Conservation (phyloP, 1,140 invertebrate genomes). For the Zaprionus gabonicus region DNA sequence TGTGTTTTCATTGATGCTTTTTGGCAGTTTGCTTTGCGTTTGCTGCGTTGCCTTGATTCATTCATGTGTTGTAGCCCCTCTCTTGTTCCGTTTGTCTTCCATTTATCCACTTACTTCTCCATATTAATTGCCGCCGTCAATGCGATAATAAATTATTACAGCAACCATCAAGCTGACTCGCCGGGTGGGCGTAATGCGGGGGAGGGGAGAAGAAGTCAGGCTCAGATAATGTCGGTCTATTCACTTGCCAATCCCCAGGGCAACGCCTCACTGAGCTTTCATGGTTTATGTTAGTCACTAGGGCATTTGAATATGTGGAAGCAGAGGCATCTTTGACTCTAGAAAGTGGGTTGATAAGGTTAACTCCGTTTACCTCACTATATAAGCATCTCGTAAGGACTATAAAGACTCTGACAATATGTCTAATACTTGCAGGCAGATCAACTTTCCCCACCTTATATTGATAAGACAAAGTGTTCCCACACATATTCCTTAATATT, state of each 20-base stretch:
- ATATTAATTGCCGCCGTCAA: constrained; percentile 78
- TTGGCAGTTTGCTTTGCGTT: constrained; percentile 34
- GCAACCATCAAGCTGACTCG: constrained; percentile 55
- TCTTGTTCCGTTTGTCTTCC: constrained; percentile 28
- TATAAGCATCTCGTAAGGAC: no score
- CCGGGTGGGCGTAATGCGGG: constrained; percentile 70
- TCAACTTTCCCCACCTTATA: no score
- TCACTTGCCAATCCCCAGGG: constrained; percentile 1
- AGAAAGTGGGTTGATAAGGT: no score
- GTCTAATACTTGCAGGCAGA: no score
- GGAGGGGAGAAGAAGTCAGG: constrained; percentile 14
- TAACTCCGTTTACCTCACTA: no score
- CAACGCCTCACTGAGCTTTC: no score
- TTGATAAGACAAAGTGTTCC: no score
- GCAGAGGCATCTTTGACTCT: no score
- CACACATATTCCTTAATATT: no score
- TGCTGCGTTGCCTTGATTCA: constrained; percentile 62
- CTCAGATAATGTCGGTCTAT: constrained; percentile 26
- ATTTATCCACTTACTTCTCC: constrained; percentile 58
- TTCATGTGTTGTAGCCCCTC: constrained; percentile 60
- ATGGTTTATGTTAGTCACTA: no score
- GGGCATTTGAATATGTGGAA: no score
- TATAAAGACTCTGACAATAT: no score
- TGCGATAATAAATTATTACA: constrained; percentile 82
- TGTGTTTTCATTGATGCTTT: constrained; percentile 75